Conservation (phyloP, 2,113 vertebrate species). For the Elgaria multicarinata region DNA sequence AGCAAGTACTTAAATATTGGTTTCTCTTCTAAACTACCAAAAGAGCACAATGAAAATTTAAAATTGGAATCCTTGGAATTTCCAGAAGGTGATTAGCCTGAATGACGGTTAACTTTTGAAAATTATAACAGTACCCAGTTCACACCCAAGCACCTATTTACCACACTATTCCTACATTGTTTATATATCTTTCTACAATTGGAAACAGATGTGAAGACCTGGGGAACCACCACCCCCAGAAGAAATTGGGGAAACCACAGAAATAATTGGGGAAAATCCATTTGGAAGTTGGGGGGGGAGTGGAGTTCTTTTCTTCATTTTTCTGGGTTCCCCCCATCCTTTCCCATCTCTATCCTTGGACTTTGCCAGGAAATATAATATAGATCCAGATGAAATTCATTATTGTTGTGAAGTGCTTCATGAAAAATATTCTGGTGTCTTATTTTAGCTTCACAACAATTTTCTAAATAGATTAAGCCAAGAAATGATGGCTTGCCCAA, state of each 20-base stretch:
- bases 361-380: neutral
- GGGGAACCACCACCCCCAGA: too few relatives aligned
- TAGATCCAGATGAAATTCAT: neutral
- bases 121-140: neutral
- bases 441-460: neutral
- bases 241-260: too few relatives aligned
- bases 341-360: neutral
- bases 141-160: neutral
- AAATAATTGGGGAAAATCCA: too few relatives aligned
- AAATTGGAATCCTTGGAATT: neutral
- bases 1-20: neutral
- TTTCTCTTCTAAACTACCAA: neutral
- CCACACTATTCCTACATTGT: neutral
- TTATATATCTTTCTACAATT: neutral
- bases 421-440: neutral
- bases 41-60: neutral
- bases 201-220: neutral
- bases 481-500: neutral
- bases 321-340: too few relatives aligned
- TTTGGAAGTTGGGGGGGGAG: too few relatives aligned
- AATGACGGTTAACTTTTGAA: neutral
- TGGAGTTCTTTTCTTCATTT: too few relatives aligned
- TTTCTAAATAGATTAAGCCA: neutral
- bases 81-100: neutral
- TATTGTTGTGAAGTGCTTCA: neutral